These are phyloP conservation scores for Melanotaenia boesemani DNA, from an alignment of 2,797 vertebrate species.

Conservation along the genomic window DNA sequence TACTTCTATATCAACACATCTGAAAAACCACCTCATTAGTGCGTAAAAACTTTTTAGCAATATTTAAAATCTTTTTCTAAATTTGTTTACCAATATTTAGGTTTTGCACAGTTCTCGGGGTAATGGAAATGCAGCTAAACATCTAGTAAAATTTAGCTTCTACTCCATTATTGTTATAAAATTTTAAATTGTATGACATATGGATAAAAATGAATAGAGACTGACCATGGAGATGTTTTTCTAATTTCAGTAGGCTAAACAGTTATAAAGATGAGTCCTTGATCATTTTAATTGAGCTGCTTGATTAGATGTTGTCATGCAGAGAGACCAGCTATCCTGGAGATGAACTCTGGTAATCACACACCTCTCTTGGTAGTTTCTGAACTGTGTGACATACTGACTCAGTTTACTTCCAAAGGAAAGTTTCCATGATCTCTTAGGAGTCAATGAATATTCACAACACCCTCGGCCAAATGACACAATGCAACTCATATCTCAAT, in stretches of 20 bases:
- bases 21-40: no score
- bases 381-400: background rate
- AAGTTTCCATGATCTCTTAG: conserved; percentile 1
- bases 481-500: background rate
- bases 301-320: background rate
- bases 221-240: background rate
- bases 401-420: background rate
- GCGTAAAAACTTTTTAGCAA: no score
- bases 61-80: no score
- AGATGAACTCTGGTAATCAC: background rate
- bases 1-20: no score
- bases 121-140: no score
- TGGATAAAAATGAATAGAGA: background rate
- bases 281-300: background rate
- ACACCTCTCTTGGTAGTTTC: background rate
- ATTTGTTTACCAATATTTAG: no score
- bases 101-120: no score
- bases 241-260: background rate
- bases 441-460: background rate
- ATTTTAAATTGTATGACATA: background rate
- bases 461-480: conserved; percentile 6
- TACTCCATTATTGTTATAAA: background rate
- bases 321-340: background rate
- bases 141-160: background rate
- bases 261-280: background rate